Conservation (phyloP, 1,140 invertebrate species). For the Amphibalanus amphitrite region DNA sequence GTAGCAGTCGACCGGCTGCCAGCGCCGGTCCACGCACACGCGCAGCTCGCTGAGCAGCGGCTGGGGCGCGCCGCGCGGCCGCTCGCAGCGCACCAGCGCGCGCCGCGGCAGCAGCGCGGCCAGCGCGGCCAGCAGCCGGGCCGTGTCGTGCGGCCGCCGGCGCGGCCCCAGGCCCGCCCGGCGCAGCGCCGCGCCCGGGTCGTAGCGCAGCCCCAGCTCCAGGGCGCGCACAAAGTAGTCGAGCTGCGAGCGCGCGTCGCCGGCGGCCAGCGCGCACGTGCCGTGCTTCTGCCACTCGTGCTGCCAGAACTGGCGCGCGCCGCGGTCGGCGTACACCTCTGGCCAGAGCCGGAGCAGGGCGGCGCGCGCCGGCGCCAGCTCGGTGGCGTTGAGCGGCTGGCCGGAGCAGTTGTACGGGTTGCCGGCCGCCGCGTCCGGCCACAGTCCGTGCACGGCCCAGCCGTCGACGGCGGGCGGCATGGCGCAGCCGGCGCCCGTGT, state of each 20-base stretch:
- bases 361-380: not conserved
- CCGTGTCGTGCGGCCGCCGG: not conserved
- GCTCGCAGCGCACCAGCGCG: not conserved
- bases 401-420: not conserved
- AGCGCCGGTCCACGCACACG: not conserved
- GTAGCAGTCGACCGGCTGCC: not conserved
- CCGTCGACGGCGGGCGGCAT: not conserved
- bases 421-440: not conserved
- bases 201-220: not conserved
- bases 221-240: not conserved
- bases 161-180: not conserved
- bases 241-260: not conserved
- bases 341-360: not conserved
- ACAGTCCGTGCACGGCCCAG: not conserved
- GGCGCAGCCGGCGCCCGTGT: not conserved
- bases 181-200: not conserved
- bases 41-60: not conserved
- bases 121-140: not conserved
- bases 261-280: slow-evolving; percentile 4
- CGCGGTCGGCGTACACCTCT: not conserved
- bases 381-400: not conserved
- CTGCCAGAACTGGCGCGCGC: not conserved
- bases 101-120: not conserved
- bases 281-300: slow-evolving; percentile 1
- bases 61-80: not conserved